A percentile compares a stretch with the other conserved stretches of the same genome.
Evolutionary conservation across 2,113 vertebrate species (phyloP).

Genomic region (Istiophorus platypterus): DNA sequence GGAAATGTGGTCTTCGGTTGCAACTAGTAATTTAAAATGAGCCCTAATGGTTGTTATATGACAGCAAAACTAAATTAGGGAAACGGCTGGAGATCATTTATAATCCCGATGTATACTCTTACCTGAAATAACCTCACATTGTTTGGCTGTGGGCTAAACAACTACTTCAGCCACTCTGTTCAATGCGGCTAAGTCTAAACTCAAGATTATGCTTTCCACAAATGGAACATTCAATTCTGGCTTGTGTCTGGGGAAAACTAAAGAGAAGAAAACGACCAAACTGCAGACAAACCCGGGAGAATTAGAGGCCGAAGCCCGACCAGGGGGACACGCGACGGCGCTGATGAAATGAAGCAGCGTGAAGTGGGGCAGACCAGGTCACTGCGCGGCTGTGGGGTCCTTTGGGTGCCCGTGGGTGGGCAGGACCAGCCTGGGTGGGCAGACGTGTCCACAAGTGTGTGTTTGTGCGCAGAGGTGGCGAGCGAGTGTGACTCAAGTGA

Average conservation of each 20-base stretch:
- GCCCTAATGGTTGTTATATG: not conserved
- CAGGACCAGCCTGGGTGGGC: slow-evolving; percentile 60
- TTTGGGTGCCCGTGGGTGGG: slow-evolving; percentile 49
- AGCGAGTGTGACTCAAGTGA: slow-evolving; percentile 44
- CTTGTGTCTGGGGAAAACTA: not conserved
- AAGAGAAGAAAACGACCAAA: not conserved
- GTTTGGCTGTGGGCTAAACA: not conserved
- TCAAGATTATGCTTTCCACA: not conserved
- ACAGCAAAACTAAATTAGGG: not conserved
- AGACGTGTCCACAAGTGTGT: slow-evolving; percentile 21
- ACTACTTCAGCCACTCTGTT: not conserved
- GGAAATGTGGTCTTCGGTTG: not conserved
- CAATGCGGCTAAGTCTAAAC: not conserved
- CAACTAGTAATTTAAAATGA: not conserved
- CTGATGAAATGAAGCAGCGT: slow-evolving; percentile 7
- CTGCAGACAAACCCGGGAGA: not conserved
- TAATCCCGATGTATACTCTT: not conserved
- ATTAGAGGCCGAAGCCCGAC: not conserved
- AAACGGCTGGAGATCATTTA: slow-evolving; percentile 34
- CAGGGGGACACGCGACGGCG: not conserved
- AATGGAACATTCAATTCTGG: not conserved
- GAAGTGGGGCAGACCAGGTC: not conserved
- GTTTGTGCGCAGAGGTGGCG: slow-evolving; percentile 29
- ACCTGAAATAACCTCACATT: not conserved
- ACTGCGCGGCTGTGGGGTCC: slow-evolving; percentile 19